Conservation (phyloP, 2,113 vertebrate species). For the Theristicus caerulescens region DNA sequence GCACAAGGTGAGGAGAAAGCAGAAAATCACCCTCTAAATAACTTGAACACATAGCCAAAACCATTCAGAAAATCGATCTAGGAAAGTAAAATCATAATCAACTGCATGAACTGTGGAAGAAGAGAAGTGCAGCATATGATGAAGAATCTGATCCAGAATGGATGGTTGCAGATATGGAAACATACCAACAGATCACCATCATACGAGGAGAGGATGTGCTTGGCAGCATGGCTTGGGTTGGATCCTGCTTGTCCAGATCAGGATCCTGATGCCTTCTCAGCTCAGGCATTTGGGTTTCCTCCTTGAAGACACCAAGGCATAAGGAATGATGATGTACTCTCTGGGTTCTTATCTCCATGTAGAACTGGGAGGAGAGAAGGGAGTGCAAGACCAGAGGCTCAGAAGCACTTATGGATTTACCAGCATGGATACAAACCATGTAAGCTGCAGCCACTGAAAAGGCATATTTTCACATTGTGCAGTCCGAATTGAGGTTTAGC, state of each 20-base stretch:
- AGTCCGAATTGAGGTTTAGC: neutral
- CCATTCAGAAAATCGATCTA: neutral
- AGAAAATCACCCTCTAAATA: neutral
- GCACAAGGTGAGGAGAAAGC: neutral
- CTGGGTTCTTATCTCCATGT: neutral
- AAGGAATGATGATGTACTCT: neutral
- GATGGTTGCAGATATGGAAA: neutral
- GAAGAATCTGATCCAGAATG: neutral
- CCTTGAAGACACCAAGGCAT: neutral
- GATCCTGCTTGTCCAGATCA: neutral
- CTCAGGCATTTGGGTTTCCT: neutral
- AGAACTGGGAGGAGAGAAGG: neutral
- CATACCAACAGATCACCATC: neutral
- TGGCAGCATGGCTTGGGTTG: neutral
- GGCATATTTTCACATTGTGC: neutral
- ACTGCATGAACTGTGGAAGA: neutral
- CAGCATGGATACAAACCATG: neutral
- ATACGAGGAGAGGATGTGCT: neutral
- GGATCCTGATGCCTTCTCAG: neutral
- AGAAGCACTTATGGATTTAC: neutral
- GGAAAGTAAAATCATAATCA: neutral
- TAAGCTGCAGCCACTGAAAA: neutral
- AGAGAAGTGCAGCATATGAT: neutral
- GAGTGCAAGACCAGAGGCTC: neutral
- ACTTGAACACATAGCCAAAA: neutral